A percentile compares a stretch with the other conserved stretches of the same genome.
Evolutionary conservation across 2,113 vertebrate species (phyloP).

Genomic region (Pavo muticus): DNA sequence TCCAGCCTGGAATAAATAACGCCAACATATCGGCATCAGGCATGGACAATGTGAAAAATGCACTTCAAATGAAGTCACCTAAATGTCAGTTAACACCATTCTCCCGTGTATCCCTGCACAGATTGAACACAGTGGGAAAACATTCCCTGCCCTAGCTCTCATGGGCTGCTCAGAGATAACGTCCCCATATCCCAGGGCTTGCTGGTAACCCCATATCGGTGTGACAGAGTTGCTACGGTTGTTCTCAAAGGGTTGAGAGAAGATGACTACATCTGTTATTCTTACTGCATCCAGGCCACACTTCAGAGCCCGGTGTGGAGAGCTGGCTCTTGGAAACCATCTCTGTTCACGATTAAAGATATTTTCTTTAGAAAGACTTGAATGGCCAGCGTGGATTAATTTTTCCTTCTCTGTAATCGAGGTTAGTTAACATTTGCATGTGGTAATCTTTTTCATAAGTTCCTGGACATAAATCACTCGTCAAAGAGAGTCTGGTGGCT

Average conservation of each 20-base stretch:
- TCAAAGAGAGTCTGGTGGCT: conserved; percentile 4
- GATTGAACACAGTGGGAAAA: neutral
- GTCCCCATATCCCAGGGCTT: neutral
- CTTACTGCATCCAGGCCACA: neutral
- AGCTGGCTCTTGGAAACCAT: neutral
- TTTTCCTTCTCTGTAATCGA: conserved; percentile 35
- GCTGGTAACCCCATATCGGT: neutral
- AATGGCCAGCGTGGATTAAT: neutral
- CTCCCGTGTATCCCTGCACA: neutral
- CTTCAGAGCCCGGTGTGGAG: neutral
- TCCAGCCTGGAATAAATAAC: neutral
- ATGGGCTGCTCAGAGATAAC: neutral
- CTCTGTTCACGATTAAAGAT: neutral
- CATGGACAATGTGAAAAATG: neutral
- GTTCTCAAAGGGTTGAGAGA: conserved; percentile 3
- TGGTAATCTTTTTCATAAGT: conserved; percentile 36
- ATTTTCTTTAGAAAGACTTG: conserved; percentile 20
- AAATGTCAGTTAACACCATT: neutral
- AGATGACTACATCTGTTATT: conserved; percentile 35
- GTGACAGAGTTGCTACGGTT: neutral
- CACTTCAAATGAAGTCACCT: conserved; percentile 6
- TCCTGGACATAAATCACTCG: neutral
- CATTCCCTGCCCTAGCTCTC: neutral
- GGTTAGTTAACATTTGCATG: conserved; percentile 17
- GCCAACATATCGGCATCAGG: accelerated